These are phyloP conservation scores for Stegophylla sp. DNA, from an alignment of 2,888 invertebrate genomes.

Conservation along the genomic window DNA sequence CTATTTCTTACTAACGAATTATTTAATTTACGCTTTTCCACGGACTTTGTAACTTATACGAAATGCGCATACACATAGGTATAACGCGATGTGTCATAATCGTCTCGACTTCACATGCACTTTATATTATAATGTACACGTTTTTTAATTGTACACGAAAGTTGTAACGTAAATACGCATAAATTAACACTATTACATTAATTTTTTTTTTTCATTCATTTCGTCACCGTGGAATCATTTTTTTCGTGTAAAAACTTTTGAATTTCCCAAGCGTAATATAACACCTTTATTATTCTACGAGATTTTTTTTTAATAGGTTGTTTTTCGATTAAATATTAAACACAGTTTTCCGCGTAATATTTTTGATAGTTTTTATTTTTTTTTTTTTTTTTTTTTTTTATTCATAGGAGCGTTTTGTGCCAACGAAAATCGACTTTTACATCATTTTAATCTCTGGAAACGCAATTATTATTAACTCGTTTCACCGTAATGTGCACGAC, in stretches of 20 bases:
- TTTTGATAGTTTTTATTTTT: neutral
- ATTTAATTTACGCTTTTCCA: no score
- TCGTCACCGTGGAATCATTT: conserved; percentile 30
- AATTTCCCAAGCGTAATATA: conserved; percentile 51
- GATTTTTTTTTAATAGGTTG: conserved; percentile 14
- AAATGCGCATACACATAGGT: no score
- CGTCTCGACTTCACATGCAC: no score
- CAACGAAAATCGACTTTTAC: neutral
- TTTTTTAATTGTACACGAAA: conserved; percentile 4
- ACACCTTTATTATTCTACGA: conserved; percentile 15
- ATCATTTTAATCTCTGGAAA: conserved; percentile 16
- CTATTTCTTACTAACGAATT: no score
- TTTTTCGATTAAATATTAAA: conserved; percentile 49
- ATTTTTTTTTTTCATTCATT: neutral
- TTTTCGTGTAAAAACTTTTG: conserved; percentile 55
- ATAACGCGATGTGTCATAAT: no score
- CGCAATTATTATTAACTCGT: conserved; percentile 4
- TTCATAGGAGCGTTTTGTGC: neutral
- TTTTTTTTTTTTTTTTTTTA: neutral
- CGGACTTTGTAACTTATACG: no score
- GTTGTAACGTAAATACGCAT: conserved; percentile 9
- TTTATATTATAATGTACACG: no score
- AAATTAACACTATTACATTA: neutral
- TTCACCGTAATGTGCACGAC: neutral
- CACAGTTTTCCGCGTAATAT: conserved; percentile 16